Evolutionary conservation across 2,888 invertebrate genomes (phyloP).

Genomic region (Polydrusus pterygomalis): DNA sequence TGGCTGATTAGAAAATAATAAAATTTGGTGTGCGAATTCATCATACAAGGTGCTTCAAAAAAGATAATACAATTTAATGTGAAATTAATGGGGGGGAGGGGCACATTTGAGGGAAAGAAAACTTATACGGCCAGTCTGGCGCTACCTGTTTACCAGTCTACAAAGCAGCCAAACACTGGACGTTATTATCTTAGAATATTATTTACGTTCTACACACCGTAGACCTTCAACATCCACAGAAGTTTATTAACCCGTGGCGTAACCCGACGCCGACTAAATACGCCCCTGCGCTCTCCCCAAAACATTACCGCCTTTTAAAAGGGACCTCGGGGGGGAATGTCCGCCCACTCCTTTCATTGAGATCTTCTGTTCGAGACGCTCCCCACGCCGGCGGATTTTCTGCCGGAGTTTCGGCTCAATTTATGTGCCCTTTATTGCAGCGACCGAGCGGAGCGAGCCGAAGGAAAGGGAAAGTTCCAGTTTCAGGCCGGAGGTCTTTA

Average conservation of each 20-base stretch:
- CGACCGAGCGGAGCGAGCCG: conserved; percentile 36
- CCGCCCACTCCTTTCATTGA: conserved; percentile 54
- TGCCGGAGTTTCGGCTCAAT: conserved; percentile 49
- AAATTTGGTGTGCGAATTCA: no score
- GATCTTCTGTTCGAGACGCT: conserved; percentile 51
- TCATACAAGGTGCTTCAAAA: no score
- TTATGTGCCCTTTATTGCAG: conserved; percentile 55
- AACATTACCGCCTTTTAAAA: conserved; percentile 33
- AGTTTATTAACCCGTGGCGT: not conserved
- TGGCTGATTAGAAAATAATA: no score
- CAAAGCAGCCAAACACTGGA: no score
- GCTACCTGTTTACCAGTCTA: no score
- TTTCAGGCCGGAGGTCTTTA: conserved; percentile 47
- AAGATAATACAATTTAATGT: no score
- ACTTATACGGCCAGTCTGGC: no score
- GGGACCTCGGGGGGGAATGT: conserved; percentile 35
- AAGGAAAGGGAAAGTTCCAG: conserved; percentile 48
- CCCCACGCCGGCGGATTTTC: conserved; percentile 35
- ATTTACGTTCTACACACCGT: not conserved
- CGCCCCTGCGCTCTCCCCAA: conserved; percentile 34
- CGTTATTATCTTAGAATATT: no score
- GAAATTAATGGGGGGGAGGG: no score
- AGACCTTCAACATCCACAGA: not conserved
- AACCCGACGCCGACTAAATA: conserved; percentile 6
- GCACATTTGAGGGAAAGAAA: no score